Evolutionary conservation across 2,888 invertebrate genomes (phyloP).

Genomic region (Melinaea menophilus): DNA sequence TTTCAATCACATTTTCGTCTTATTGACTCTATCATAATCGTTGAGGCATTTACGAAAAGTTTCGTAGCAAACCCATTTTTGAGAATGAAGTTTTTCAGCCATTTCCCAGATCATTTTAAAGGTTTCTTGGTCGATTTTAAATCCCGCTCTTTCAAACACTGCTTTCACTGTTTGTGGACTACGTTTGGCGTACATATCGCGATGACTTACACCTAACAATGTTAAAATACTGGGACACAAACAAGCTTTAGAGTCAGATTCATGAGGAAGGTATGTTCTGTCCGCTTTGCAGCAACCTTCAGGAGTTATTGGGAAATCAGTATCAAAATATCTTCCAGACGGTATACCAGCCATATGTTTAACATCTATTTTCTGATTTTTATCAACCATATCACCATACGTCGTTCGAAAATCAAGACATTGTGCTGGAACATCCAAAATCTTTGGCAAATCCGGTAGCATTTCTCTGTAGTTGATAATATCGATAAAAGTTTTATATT

Average conservation of each 20-base stretch:
- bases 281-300: conserved; percentile 46
- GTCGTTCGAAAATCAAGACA: conserved; percentile 61
- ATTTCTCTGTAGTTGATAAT: conserved; percentile 66
- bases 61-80: conserved; percentile 74
- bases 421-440: conserved; percentile 50
- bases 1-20: too few relatives aligned
- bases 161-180: conserved; percentile 52
- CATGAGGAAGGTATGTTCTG: conserved; percentile 52
- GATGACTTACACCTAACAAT: conserved; percentile 50
- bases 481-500: conserved; percentile 70
- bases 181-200: conserved; percentile 59
- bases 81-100: conserved; percentile 67
- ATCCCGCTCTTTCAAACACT: conserved; percentile 73
- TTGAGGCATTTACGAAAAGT: conserved; percentile 60
- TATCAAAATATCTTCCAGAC: conserved; percentile 62
- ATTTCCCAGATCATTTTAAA: conserved; percentile 72
- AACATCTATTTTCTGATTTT: conserved; percentile 41
- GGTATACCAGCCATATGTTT: conserved; percentile 56
- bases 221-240: conserved; percentile 55
- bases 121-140: conserved; percentile 64
- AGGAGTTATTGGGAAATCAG: conserved; percentile 57
- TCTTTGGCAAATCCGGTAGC: conserved; percentile 59
- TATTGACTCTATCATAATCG: conserved; percentile 8
- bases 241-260: conserved; percentile 55
- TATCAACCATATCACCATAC: conserved; percentile 61